Conservation (phyloP, 1,140 invertebrate species). For the Conus ventricosus region DNA sequence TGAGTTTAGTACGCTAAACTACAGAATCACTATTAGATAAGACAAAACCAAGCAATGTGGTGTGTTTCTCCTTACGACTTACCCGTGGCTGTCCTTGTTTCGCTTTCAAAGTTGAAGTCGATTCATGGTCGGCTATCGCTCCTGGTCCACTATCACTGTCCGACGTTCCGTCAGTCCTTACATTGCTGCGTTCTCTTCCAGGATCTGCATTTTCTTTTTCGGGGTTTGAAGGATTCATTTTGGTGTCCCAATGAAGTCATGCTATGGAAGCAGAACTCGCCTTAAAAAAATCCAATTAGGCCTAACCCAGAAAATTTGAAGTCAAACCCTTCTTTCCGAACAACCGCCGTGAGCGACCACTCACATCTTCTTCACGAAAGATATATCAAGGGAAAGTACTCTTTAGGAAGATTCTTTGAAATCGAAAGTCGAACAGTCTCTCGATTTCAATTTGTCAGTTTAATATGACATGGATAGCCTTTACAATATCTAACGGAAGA, state of each 20-base stretch:
- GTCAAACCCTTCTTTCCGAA: slow-evolving; percentile 21
- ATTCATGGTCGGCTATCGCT: not conserved
- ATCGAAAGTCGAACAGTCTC: slow-evolving; percentile 4
- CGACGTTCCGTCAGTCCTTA: not conserved
- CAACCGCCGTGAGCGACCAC: slow-evolving; percentile 34
- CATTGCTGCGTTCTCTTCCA: not conserved
- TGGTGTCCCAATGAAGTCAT: not conserved
- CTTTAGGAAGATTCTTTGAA: not conserved
- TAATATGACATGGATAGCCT: too few species aligned
- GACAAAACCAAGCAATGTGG: not conserved
- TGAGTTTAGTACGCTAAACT: too few species aligned
- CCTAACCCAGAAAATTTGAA: slow-evolving; percentile 32
- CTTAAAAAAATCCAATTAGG: not conserved
- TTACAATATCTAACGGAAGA: too few species aligned
- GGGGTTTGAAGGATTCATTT: slow-evolving; percentile 17
- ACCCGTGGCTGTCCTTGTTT: not conserved
- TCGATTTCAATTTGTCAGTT: too few species aligned
- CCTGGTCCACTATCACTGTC: not conserved
- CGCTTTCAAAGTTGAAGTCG: not conserved
- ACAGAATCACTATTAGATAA: too few species aligned
- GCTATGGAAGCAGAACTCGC: not conserved
- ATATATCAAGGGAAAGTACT: slow-evolving; percentile 17
- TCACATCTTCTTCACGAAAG: not conserved
- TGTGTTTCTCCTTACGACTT: not conserved
- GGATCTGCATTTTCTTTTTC: slow-evolving; percentile 30